Evolutionary conservation across 1,140 invertebrate species (phyloP).

Genomic region (Propsilocerus akamusi): DNA sequence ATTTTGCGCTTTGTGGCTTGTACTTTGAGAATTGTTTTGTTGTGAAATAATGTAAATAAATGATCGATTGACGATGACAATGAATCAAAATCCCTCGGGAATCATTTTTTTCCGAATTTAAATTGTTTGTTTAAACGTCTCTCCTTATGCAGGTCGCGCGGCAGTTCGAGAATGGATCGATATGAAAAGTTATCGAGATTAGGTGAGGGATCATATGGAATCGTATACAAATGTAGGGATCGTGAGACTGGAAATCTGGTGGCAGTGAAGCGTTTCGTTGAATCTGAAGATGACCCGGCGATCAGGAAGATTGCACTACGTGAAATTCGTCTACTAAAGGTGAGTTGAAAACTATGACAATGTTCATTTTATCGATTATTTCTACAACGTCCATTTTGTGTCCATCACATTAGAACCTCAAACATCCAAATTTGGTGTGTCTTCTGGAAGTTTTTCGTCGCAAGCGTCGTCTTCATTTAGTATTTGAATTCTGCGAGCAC

Average conservation of each 20-base stretch:
- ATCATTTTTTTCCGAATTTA: too few relatives aligned
- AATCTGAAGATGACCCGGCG: slow-evolving; percentile 95
- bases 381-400: slow-evolving; percentile 1
- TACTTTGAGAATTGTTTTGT: too few relatives aligned
- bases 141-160: slow-evolving; percentile 66
- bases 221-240: slow-evolving; percentile 97
- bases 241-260: slow-evolving; percentile 89
- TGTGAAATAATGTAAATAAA: too few relatives aligned
- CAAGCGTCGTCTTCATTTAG: slow-evolving; percentile 89
- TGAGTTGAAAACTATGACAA: slow-evolving; percentile 22
- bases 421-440: slow-evolving; percentile 96
- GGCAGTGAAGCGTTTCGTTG: slow-evolving; percentile 97
- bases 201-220: slow-evolving; percentile 95
- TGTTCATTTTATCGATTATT: slow-evolving; percentile 1
- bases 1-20: too few relatives aligned
- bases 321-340: slow-evolving; percentile 95
- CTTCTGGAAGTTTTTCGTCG: slow-evolving; percentile 94
- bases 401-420: slow-evolving; percentile 64
- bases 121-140: too few relatives aligned
- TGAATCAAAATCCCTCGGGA: too few relatives aligned
- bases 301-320: slow-evolving; percentile 95
- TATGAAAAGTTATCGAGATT: slow-evolving; percentile 94
- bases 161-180: slow-evolving; percentile 87
- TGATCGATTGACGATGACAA: too few relatives aligned
- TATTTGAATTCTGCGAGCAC: slow-evolving; percentile 97